Evolutionary conservation across 92 coral and sea anemone species (phyloP), one percentile per base, ranked within the genome.

Genomic region (Porites evermanni): DNA sequence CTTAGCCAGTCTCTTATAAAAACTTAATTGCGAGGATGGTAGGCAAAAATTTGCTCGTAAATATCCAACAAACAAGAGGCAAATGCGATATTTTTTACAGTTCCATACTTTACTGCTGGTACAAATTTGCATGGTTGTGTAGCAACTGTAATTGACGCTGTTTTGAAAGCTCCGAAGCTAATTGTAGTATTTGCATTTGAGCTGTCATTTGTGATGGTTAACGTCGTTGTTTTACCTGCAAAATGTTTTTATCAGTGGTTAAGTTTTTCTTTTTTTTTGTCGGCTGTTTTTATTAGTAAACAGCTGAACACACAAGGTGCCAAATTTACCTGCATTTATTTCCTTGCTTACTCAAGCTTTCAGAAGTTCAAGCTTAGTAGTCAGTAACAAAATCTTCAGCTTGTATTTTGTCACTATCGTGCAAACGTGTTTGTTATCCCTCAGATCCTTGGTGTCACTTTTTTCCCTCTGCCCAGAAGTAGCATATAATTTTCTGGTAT

Each of bases 101-200:
- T 53, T 4, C 1, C 18, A 32, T 38, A 26, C 17, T 0, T 11
- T 24, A 18, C 72, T 19, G 70, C 44, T 79, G 14, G 69, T 81
- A 47, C 7, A 12, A 16, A 16, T 17, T 75, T 19, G 64, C 64
- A 9, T 38, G 60, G 86, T 82, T 82, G 72, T 88, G 79, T 82
- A 80, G 79, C 79, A 81, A 61, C 80, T 44, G 67, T 65, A 38
- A 38, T 38, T 32, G 70, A 53, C 85, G 67, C 44, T 16, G 17
- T 1, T 71, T 59, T 70, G 12, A 44, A 53, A 61, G 18, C 26
- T 10, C 1, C 14, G 12, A 20, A 38, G 54, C 68, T 64, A 54
- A 53, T 54, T 24, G 21, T 64, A 23, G 16, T 4, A 12, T 56
- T 11, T 56, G 4, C 12, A 56, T 8, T 38, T 38, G 47, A 38